Conservation (phyloP, 2,888 invertebrate species). For the Drosophila anomalata region DNA sequence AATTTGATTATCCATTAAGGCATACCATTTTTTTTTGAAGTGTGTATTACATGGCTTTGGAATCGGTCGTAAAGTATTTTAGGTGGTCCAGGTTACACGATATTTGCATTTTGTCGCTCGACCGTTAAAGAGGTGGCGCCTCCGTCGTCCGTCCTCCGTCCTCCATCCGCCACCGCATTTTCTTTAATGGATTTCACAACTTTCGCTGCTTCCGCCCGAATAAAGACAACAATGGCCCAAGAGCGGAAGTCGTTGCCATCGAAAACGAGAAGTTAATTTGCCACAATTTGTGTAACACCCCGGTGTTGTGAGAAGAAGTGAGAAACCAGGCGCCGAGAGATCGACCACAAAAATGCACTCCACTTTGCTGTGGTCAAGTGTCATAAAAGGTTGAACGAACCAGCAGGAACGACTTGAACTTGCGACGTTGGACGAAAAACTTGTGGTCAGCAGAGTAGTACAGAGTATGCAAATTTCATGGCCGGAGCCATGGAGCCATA, state of each 20-base stretch:
- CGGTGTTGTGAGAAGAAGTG: slow-evolving; percentile 48
- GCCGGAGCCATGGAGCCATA: slow-evolving; percentile 17
- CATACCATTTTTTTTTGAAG: background rate
- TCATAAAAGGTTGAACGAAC: slow-evolving; percentile 51
- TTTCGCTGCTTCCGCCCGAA: slow-evolving; percentile 70
- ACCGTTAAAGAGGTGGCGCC: slow-evolving; percentile 34
- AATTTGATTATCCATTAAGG: background rate
- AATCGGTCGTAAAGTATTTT: slow-evolving; percentile 33
- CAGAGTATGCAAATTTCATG: slow-evolving; percentile 40
- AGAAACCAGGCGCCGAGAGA: slow-evolving; percentile 16
- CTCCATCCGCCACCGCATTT: slow-evolving; percentile 18
- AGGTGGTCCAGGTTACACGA: slow-evolving; percentile 53
- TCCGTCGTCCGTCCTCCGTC: slow-evolving; percentile 20
- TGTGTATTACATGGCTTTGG: slow-evolving; percentile 8
- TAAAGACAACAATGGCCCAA: slow-evolving; percentile 66
- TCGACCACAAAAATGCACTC: slow-evolving; percentile 46
- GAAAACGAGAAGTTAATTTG: slow-evolving; percentile 72
- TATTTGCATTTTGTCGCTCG: slow-evolving; percentile 60
- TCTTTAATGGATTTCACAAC: slow-evolving; percentile 68
- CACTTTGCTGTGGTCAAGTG: slow-evolving; percentile 67
- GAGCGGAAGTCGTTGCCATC: slow-evolving; percentile 66
- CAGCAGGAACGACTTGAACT: slow-evolving; percentile 37
- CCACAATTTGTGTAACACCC: slow-evolving; percentile 61
- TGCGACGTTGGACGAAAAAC: slow-evolving; percentile 7
- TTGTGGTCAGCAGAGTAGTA: slow-evolving; percentile 30